These are phyloP conservation scores for Pollenia labialis DNA, from an alignment of 2,888 invertebrate genomes.

Conservation along the genomic window DNA sequence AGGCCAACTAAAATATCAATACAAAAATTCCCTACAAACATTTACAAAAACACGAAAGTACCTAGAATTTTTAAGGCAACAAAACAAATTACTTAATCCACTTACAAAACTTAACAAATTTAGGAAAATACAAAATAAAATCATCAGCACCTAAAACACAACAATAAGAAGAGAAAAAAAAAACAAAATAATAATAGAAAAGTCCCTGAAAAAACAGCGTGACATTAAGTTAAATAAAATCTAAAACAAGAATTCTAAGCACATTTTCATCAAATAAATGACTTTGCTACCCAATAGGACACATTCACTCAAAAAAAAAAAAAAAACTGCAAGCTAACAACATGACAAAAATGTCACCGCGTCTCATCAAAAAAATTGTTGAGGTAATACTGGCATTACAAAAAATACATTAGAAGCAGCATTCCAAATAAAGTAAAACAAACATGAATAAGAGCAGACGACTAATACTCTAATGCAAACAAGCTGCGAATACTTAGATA, in stretches of 20 bases:
- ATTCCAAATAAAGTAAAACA: conserved; percentile 45
- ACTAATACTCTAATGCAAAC: conserved; percentile 6
- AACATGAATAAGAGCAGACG: conserved; percentile 21
- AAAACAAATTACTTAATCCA: conserved; percentile 73
- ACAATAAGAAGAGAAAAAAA: neutral
- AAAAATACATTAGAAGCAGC: conserved; percentile 32
- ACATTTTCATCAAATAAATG: conserved; percentile 74
- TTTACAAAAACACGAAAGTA: neutral
- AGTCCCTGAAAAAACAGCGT: conserved; percentile 25
- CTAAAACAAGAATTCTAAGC: conserved; percentile 68
- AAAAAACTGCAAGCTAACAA: neutral
- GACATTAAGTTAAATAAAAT: conserved; percentile 52
- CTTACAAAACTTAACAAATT: conserved; percentile 73
- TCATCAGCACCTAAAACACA: conserved; percentile 31
- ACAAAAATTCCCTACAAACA: conserved; percentile 48
- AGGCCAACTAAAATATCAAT: neutral
- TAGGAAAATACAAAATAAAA: conserved; percentile 53
- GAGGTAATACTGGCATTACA: conserved; percentile 50
- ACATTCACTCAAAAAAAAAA: conserved; percentile 8
- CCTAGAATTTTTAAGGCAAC: conserved; percentile 58
- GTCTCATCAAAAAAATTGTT: conserved; percentile 59
- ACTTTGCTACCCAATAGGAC: conserved; percentile 58
- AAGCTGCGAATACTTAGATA: neutral
- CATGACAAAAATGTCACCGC: conserved; percentile 64
- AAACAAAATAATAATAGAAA: conserved; percentile 44